A percentile compares a stretch with the other conserved stretches of the same genome.
These are phyloP conservation scores for Myotis brandtii DNA, from an alignment of 2,113 vertebrate genomes.

Conservation along the genomic window DNA sequence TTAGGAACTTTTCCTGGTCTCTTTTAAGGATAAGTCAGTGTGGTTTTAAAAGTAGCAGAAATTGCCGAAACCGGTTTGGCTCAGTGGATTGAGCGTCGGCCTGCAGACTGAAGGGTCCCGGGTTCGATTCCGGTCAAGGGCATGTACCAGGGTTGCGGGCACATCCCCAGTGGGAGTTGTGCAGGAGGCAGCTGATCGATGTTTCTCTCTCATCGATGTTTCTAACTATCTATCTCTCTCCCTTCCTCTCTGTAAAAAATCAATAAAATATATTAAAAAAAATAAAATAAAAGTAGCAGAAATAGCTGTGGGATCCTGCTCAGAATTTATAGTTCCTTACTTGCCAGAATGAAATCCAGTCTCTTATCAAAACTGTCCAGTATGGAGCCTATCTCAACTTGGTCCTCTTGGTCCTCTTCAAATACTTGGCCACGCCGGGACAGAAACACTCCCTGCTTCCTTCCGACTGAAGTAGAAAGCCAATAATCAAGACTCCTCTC, in stretches of 20 bases:
- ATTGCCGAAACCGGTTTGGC: too few relatives aligned
- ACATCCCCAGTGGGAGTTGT: too few relatives aligned
- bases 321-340: background rate
- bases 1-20: background rate
- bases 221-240: too few relatives aligned
- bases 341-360: background rate
- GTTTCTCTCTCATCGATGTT: too few relatives aligned
- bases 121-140: too few relatives aligned
- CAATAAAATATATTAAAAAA: too few relatives aligned
- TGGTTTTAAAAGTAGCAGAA: background rate
- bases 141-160: too few relatives aligned
- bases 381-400: background rate
- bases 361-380: background rate
- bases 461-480: background rate
- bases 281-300: background rate
- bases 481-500: background rate
- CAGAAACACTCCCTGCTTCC: background rate
- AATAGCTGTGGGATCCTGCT: background rate
- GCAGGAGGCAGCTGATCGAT: too few relatives aligned
- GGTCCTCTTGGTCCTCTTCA: background rate
- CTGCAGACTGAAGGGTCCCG: too few relatives aligned
- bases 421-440: background rate
- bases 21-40: background rate
- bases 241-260: too few relatives aligned
- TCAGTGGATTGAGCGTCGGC: too few relatives aligned